Evolutionary conservation across 2,888 invertebrate genomes (phyloP), one percentile per base, ranked within the genome.

Genomic region (Chromoteleia sp.): DNA sequence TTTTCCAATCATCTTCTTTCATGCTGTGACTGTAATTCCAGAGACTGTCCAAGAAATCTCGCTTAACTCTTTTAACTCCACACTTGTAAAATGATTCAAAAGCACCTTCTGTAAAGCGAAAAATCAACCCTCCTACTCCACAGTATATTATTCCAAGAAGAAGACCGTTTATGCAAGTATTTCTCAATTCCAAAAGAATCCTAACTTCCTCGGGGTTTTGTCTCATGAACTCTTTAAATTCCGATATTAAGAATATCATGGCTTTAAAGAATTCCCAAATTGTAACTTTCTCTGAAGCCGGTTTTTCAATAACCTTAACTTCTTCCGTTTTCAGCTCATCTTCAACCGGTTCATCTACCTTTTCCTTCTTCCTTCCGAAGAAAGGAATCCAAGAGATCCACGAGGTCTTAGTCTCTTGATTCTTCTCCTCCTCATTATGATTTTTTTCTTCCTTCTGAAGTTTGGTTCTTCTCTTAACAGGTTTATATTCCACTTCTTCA

Each of bases 1-100:
- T 95, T 88, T 97, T 97, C 97, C 97, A 97, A 88, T 97, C 97
- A 58, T 97, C 97, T 90, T 97, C 97, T 67, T 95, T 94, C 92
- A 97, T 92, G 88, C 95, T 95, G 90, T 96, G 96, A 91, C 97
- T 97, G 76, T 95, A 94, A 63, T 94, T 93, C 97, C 97, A 97
- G 43, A 98, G 93, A 80, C 94, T 93, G 87, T 97, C 97, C 74
- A 98, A 94, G 85, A 98, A 97, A 90, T 97, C 96, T 3, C 97
- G 93, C 88, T 97, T 97, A 0, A 97, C 96, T 86, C 96, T 93
- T 86, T 97, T 96, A 45, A 97, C 96, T 6, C 97, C 96, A 89
- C 97, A 97, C 92, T 98, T 98, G 92, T 96, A 97, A 82, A 95
- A 95, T 80, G 96, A 94, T 89, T 98, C 98, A 86, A 97, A 96